Evolutionary conservation across 2,113 vertebrate genomes (phyloP), one percentile per base, ranked within the genome.

Genomic region (Benitochromis conjunctus): DNA sequence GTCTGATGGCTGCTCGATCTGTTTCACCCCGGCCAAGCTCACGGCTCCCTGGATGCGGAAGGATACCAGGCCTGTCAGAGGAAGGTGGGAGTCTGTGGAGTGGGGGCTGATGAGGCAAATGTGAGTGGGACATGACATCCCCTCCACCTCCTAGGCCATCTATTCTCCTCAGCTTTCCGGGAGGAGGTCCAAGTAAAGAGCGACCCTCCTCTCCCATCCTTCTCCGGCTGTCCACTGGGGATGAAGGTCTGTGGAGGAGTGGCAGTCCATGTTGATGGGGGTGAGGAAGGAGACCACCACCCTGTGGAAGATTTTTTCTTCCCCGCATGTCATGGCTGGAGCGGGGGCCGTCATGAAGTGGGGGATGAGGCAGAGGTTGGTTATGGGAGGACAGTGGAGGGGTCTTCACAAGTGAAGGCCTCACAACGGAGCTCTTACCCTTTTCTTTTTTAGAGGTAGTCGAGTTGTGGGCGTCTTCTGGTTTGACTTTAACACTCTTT

Each of bases 381-480:
- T 4, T 90, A 13, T 90, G 93, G 41, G 92, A 88, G 57, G 92
- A 66, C 34, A 88, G 57, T 5, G 91, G 91, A 2, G 93, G 92
- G 1, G 93, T 94, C 76, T 94, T 94, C 2, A 84, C 64, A 16
- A 87, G 77, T 2, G 74, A 7, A 2, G 92, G 90, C 60, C 91
- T 89, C 36, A 76, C 55, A 13, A 57, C 0, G 1, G 89, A 87
- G 81, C 79, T 91, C 81, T 93, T 96, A 19, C 66, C 19, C 87
- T 93, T 95, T 9, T 95, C 94, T 54, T 91, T 95, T 84, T 95
- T 95, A 16, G 90, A 85, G 7, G 66, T 79, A 4, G 71, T 79
- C 2, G 88, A 81, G 77, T 60, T 89, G 7, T 90, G 41, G n/a
- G 38, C 2, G 3, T 95, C 95, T 5, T 95, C 94, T 5, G 90